These are phyloP conservation scores for Novumbra hubbsi DNA, from an alignment of 2,797 vertebrate species.

Conservation along the genomic window DNA sequence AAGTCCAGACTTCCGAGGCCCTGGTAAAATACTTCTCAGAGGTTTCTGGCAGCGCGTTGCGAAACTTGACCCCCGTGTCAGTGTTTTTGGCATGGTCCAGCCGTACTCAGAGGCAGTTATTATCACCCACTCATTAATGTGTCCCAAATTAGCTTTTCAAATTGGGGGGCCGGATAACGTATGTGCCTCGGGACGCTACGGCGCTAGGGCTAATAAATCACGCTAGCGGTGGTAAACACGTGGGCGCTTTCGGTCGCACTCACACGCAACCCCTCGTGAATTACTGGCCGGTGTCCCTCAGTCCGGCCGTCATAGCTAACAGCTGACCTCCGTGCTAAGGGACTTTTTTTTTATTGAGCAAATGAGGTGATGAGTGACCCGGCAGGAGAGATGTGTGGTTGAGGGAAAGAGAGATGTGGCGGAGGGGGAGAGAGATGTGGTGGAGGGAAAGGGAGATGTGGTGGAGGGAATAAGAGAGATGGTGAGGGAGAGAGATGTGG, in stretches of 20 bases:
- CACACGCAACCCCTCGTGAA: conserved; percentile 31
- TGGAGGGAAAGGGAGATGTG: too few species aligned
- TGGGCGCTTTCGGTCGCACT: conserved; percentile 17
- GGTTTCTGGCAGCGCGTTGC: conserved; percentile 26
- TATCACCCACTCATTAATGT: conserved; percentile 68
- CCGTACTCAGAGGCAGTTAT: conserved; percentile 46
- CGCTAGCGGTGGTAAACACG: conserved; percentile 36
- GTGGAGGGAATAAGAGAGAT: too few species aligned
- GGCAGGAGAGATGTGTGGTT: background rate
- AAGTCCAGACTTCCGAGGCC: conserved; percentile 31
- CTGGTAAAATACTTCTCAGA: conserved; percentile 11
- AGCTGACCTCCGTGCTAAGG: conserved; percentile 34
- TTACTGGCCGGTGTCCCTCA: conserved; percentile 34
- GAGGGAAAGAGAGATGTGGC: background rate
- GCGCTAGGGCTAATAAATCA: conserved; percentile 61
- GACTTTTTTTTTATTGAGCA: conserved; percentile 4
- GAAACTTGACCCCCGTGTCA: conserved; percentile 29
- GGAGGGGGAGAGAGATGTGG: too few species aligned
- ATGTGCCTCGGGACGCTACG: conserved; percentile 45
- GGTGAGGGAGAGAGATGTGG: too few species aligned
- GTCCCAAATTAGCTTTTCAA: conserved; percentile 65
- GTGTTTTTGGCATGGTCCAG: conserved; percentile 42
- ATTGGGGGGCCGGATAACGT: conserved; percentile 51
- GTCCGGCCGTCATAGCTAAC: conserved; percentile 24
- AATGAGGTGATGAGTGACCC: background rate